phyloP scores from a whole-genome alignment of 2,888 invertebrate genomes.

The Temnothorax ravouxi region DNA sequence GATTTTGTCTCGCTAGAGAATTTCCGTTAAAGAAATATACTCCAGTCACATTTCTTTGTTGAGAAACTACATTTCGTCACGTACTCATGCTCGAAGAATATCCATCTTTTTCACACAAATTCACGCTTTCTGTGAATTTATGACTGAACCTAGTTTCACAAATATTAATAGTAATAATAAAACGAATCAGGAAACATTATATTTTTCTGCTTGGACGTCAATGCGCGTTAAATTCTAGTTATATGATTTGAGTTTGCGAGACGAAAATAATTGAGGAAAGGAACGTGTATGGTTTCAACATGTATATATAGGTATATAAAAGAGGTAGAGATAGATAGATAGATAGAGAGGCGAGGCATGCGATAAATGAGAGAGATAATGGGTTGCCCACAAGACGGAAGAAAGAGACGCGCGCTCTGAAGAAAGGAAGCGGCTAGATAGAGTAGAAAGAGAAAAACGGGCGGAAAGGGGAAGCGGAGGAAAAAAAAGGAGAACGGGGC shows the following conservation, averaged over 20 bases:
- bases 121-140: not conserved
- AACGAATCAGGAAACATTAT: conserved; percentile 75
- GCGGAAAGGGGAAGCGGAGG: conserved; percentile 69
- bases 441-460: conserved; percentile 53
- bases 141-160: not conserved
- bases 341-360: conserved; percentile 57
- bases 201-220: conserved; percentile 74
- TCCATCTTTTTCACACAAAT: not conserved
- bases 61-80: not conserved
- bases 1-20: not conserved
- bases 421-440: conserved; percentile 60
- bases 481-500: conserved; percentile 74
- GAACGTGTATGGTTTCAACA: conserved; percentile 39
- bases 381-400: conserved; percentile 61
- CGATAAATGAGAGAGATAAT: conserved; percentile 80
- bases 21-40: not conserved
- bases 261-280: conserved; percentile 28
- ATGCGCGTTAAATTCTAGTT: conserved; percentile 61
- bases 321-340: conserved; percentile 56
- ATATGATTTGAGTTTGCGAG: not conserved
- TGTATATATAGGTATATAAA: conserved; percentile 21
- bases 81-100: not conserved
- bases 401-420: conserved; percentile 58
- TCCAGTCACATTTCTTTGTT: not conserved
- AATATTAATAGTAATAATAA: conserved; percentile 15